phyloP scores from a whole-genome alignment of 2,888 invertebrate species.

The Drosophila vallismaia region DNA sequence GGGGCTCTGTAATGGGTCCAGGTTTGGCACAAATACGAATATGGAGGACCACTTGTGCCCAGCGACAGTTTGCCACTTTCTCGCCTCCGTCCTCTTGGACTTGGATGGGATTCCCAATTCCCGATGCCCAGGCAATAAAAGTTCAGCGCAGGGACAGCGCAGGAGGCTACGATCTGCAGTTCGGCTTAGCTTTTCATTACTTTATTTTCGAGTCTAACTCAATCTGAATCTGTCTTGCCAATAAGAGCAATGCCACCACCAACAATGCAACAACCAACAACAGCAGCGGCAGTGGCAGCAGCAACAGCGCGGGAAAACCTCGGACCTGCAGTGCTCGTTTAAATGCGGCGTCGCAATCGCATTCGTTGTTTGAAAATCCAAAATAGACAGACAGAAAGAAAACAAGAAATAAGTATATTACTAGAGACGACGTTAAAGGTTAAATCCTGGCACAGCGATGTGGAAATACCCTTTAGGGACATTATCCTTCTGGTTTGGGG shows the following conservation, averaged over 20 bases:
- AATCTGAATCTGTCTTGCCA: constrained; percentile 45
- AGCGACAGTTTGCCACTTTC: constrained; percentile 43
- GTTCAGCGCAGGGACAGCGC: constrained; percentile 21
- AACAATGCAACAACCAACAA: neutral
- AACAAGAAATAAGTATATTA: constrained; percentile 46
- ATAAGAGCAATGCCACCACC: constrained; percentile 32
- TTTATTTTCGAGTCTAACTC: constrained; percentile 51
- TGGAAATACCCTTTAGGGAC: constrained; percentile 5
- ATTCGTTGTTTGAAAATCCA: constrained; percentile 42
- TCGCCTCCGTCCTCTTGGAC: constrained; percentile 22
- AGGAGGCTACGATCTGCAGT: constrained; percentile 13
- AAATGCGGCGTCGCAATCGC: constrained; percentile 46
- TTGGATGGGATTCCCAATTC: constrained; percentile 7
- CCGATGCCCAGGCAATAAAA: constrained; percentile 31
- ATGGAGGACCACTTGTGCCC: constrained; percentile 38
- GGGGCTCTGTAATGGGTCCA: constrained; percentile 32
- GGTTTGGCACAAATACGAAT: constrained; percentile 34
- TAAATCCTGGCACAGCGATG: neutral
- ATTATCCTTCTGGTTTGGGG: too few relatives aligned
- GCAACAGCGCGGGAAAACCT: constrained; percentile 17
- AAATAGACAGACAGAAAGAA: constrained; percentile 39
- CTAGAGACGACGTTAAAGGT: constrained; percentile 25
- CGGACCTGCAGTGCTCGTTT: constrained; percentile 45
- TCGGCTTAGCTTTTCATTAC: constrained; percentile 47
- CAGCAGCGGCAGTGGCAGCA: neutral